phyloP scores from a whole-genome alignment of 2,797 vertebrate species.

The Rallus crepitans region DNA sequence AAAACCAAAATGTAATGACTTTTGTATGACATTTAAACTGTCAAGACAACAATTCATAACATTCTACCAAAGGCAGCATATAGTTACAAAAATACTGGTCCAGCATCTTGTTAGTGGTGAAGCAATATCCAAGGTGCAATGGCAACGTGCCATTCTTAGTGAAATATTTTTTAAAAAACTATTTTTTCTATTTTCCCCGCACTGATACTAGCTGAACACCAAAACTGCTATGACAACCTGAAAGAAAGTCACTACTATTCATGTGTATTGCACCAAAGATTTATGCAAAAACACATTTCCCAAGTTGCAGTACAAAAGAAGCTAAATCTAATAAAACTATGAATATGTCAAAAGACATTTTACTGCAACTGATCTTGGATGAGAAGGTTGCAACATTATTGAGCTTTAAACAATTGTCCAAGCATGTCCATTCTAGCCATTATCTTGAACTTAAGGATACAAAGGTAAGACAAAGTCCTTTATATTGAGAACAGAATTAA shows the following conservation, averaged over 20 bases:
- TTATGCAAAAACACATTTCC: constrained; percentile 49
- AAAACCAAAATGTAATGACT: constrained; percentile 34
- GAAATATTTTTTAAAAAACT: constrained; percentile 56
- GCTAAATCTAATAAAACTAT: constrained; percentile 21
- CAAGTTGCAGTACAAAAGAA: constrained; percentile 41
- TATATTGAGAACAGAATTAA: background rate
- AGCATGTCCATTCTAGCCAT: background rate
- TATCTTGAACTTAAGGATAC: background rate
- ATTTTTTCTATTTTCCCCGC: background rate
- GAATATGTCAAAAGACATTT: background rate
- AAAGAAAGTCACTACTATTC: background rate
- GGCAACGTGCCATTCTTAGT: constrained; percentile 25
- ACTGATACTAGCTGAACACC: constrained; percentile 29
- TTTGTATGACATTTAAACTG: constrained; percentile 48
- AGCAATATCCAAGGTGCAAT: constrained; percentile 61
- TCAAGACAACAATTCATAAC: constrained; percentile 38
- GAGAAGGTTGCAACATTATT: constrained; percentile 6
- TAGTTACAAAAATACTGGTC: constrained; percentile 43
- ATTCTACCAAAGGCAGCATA: constrained; percentile 56
- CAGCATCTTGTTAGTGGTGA: constrained; percentile 68
- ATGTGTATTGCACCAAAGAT: constrained; percentile 2
- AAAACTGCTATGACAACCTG: constrained; percentile 13
- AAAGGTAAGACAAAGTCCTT: background rate
- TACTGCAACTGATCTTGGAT: constrained; percentile 17
- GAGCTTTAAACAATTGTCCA: constrained; percentile 12